phyloP scores from a whole-genome alignment of 2,888 invertebrate genomes.

The Chalcis sispes region DNA sequence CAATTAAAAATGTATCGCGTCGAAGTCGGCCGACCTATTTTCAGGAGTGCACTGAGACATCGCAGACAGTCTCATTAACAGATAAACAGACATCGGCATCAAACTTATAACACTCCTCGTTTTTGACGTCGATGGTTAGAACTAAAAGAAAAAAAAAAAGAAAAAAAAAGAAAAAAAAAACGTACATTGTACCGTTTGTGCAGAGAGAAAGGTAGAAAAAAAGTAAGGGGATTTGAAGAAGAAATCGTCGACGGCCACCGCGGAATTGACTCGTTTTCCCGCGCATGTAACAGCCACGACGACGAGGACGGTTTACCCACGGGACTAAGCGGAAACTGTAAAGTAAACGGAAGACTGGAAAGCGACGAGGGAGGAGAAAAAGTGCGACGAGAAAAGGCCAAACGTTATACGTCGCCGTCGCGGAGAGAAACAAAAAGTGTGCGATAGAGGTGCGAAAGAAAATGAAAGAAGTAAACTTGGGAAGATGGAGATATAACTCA shows the following conservation, averaged over 20 bases:
- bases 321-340: constrained; percentile 1
- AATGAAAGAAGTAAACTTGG: background rate
- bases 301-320: background rate
- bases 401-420: too few relatives aligned
- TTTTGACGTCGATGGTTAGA: too few relatives aligned
- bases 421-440: too few relatives aligned
- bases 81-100: too few relatives aligned
- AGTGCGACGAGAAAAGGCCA: too few relatives aligned
- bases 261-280: constrained; percentile 23
- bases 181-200: background rate
- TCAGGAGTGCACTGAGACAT: too few relatives aligned
- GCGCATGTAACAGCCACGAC: background rate
- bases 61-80: too few relatives aligned
- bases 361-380: background rate
- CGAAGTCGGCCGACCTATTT: too few relatives aligned
- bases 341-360: constrained; percentile 28
- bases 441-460: too few relatives aligned
- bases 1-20: too few relatives aligned
- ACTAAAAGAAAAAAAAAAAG: too few relatives aligned
- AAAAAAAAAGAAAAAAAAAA: background rate
- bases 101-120: too few relatives aligned
- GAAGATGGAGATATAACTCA: constrained; percentile 2
- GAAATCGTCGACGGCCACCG: background rate
- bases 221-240: background rate
- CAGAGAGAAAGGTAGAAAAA: background rate